Conservation (phyloP, 2,113 vertebrate genomes). For the Gracilinanus agilis region DNA sequence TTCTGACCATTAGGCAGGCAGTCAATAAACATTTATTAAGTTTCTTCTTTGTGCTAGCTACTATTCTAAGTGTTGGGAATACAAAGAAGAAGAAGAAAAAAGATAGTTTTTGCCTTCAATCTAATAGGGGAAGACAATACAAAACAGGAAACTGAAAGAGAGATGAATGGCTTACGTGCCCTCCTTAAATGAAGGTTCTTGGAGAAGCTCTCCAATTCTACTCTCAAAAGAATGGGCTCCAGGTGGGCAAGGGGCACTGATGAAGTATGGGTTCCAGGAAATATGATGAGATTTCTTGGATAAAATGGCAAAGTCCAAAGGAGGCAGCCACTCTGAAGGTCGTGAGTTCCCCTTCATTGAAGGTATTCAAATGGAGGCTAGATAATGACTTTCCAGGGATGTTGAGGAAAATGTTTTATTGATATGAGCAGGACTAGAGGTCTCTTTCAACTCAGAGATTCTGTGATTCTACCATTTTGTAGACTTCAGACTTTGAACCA, state of each 20-base stretch:
- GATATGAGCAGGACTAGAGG: not conserved
- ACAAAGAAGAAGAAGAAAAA: not conserved
- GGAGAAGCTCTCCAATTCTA: too few species aligned
- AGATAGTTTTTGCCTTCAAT: not conserved
- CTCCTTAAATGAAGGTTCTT: too few species aligned
- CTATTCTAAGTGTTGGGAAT: not conserved
- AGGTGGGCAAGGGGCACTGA: too few species aligned
- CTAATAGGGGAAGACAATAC: not conserved
- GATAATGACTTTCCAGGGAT: not conserved
- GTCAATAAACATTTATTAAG: not conserved
- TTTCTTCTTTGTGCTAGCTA: not conserved
- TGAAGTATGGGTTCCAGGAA: too few species aligned
- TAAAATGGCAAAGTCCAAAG: too few species aligned
- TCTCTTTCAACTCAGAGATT: not conserved
- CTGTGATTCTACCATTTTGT: not conserved
- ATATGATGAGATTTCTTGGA: too few species aligned
- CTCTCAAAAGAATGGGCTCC: too few species aligned
- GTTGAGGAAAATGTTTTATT: not conserved
- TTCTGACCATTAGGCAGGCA: too few species aligned
- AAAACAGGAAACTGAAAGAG: not conserved
- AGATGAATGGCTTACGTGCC: too few species aligned
- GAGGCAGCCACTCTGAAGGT: not conserved
- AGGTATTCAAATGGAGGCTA: not conserved
- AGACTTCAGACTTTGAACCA: not conserved
- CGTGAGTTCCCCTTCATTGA: not conserved